These are phyloP conservation scores for Agrochola lota DNA, from an alignment of 2,888 invertebrate species.

Conservation along the genomic window DNA sequence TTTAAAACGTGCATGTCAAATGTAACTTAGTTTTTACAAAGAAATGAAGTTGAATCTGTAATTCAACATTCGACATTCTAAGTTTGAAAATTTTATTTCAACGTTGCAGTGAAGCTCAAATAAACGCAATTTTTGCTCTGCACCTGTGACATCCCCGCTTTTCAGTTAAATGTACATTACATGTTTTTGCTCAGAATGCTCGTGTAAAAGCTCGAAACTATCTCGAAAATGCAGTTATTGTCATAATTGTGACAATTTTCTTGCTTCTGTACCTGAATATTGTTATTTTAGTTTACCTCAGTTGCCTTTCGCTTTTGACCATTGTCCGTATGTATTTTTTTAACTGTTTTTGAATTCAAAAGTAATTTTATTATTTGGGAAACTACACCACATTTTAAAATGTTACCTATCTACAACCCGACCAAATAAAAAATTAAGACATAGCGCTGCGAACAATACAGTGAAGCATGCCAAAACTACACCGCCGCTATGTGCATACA, in stretches of 20 bases:
- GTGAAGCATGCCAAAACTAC: no score
- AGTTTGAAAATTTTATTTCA: conserved; percentile 11
- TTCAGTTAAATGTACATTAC: conserved; percentile 25
- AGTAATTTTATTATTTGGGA: background rate
- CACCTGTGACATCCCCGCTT: conserved; percentile 42
- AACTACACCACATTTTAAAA: background rate
- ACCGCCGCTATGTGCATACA: no score
- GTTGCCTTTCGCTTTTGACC: background rate
- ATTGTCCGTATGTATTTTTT: background rate
- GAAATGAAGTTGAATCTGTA: background rate
- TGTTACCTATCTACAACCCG: no score
- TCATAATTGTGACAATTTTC: conserved; percentile 6
- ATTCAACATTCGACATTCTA: no score
- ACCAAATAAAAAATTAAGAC: no score
- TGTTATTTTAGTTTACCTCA: conserved; percentile 1
- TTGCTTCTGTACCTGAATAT: conserved; percentile 7
- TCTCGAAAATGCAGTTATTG: conserved; percentile 2
- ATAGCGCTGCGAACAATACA: no score
- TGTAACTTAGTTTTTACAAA: background rate
- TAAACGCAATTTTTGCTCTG: conserved; percentile 44
- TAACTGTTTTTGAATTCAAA: background rate
- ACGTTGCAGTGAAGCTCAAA: conserved; percentile 16
- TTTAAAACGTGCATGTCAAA: background rate
- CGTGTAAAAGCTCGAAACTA: conserved; percentile 26
- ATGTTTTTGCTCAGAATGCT: background rate